phyloP scores from a whole-genome alignment of 2,888 invertebrate genomes.

The Ectemnius continuus region DNA sequence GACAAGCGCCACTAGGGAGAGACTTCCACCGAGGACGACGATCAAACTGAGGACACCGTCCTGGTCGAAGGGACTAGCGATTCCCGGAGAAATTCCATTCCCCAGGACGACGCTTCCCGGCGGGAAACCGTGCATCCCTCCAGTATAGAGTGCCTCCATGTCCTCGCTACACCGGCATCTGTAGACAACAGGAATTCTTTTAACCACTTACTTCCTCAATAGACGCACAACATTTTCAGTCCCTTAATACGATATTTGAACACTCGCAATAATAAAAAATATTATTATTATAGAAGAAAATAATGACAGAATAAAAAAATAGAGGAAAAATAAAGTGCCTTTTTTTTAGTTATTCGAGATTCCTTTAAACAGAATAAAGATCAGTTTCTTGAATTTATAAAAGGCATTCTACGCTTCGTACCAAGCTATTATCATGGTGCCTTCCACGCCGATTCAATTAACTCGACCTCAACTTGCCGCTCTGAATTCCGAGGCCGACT shows the following conservation, averaged over 20 bases:
- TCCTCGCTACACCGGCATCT: constrained; percentile 34
- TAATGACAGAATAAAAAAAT: no score
- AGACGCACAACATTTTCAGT: no score
- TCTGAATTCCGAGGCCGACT: not conserved
- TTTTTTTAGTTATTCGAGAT: no score
- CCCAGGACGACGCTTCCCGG: constrained; percentile 62
- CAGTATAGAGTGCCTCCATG: constrained; percentile 75
- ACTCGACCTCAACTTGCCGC: constrained; percentile 2
- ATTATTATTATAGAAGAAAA: no score
- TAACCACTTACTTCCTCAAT: no score
- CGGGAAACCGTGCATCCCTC: constrained; percentile 72
- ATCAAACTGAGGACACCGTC: constrained; percentile 83
- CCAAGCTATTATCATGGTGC: not conserved
- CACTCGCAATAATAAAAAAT: no score
- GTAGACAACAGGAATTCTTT: not conserved
- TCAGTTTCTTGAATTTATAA: no score
- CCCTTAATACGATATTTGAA: no score
- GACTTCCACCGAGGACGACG: constrained; percentile 83
- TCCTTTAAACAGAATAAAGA: no score
- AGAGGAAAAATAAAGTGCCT: no score
- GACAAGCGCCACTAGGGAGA: constrained; percentile 83
- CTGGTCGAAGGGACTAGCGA: constrained; percentile 76
- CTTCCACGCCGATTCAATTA: constrained; percentile 7
- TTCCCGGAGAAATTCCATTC: constrained; percentile 72
- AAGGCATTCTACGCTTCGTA: no score